These are phyloP conservation scores for Hartigia nigra DNA, from an alignment of 2,888 invertebrate genomes.

Conservation along the genomic window DNA sequence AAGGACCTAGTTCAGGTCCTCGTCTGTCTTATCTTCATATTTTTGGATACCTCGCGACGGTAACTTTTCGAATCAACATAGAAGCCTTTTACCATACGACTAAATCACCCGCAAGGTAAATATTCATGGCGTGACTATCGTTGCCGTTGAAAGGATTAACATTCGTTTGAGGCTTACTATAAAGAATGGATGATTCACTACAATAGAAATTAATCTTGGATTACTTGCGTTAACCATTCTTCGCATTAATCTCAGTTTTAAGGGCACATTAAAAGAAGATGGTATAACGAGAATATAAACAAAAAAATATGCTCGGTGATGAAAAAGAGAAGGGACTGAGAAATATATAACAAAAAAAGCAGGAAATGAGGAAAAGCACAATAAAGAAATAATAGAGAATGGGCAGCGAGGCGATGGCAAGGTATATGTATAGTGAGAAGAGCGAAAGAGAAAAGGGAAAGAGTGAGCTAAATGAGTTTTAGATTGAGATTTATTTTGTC, in stretches of 20 bases:
- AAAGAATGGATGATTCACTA: slow-evolving; percentile 20
- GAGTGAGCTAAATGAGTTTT: no score
- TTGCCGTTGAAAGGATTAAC: slow-evolving; percentile 26
- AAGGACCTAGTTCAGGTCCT: background rate
- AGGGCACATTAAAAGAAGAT: background rate
- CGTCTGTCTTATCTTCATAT: background rate
- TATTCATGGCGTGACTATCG: slow-evolving; percentile 18
- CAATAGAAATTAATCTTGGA: slow-evolving; percentile 29
- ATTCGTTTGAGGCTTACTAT: slow-evolving; percentile 29
- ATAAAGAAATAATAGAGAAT: no score
- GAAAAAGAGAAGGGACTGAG: background rate
- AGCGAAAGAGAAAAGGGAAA: no score
- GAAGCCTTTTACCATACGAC: background rate
- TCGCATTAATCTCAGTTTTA: slow-evolving; percentile 10
- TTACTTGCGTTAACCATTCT: slow-evolving; percentile 19
- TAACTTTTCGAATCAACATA: background rate
- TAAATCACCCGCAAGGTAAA: slow-evolving; percentile 5
- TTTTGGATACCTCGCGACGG: background rate
- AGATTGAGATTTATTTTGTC: no score
- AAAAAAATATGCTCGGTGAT: background rate
- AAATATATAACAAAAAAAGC: no score
- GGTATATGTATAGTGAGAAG: no score
- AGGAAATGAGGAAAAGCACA: no score
- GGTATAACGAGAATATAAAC: background rate
- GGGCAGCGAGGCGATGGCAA: no score